These are phyloP conservation scores for Coranthus polyacanthus DNA, from an alignment of 2,797 vertebrate genomes.

Conservation along the genomic window DNA sequence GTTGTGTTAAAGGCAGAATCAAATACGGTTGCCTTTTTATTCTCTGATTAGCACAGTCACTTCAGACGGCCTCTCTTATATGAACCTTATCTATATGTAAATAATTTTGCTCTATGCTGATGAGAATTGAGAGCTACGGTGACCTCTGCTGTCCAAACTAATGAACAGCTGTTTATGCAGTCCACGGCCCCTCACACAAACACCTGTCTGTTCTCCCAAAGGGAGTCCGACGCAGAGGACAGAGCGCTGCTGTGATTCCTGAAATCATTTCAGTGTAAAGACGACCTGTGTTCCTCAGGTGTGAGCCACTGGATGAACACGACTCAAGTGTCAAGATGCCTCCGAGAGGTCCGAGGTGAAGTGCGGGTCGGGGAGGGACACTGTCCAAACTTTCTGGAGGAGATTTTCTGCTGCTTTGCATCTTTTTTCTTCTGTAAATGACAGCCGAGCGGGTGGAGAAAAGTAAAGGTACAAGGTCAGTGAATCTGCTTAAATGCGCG, in stretches of 20 bases:
- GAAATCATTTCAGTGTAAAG: constrained; percentile 17
- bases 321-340: constrained; percentile 10
- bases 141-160: constrained; percentile 78
- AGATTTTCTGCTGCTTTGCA: constrained; percentile 18
- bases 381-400: constrained; percentile 14
- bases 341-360: constrained; percentile 45
- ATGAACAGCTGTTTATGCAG: constrained; percentile 74
- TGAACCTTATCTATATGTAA: constrained; percentile 62
- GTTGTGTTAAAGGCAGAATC: constrained; percentile 41
- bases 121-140: constrained; percentile 46
- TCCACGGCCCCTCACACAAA: constrained; percentile 27
- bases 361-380: constrained; percentile 38
- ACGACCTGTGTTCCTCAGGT: constrained; percentile 52
- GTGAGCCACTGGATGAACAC: too few relatives aligned
- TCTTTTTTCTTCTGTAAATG: constrained; percentile 1
- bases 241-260: not conserved
- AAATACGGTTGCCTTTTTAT: not conserved
- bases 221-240: constrained; percentile 14
- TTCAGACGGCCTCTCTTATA: constrained; percentile 45
- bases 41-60: constrained; percentile 18
- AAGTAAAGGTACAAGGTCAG: too few relatives aligned
- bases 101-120: constrained; percentile 19
- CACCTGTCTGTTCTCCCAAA: constrained; percentile 65
- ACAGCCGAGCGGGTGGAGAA: too few relatives aligned
- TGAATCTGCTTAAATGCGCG: too few relatives aligned